Percentiles rank a stretch among this genome's conserved stretches.
Conservation (phyloP, 2,797 vertebrate genomes). For the Pangasius krempfi region DNA sequence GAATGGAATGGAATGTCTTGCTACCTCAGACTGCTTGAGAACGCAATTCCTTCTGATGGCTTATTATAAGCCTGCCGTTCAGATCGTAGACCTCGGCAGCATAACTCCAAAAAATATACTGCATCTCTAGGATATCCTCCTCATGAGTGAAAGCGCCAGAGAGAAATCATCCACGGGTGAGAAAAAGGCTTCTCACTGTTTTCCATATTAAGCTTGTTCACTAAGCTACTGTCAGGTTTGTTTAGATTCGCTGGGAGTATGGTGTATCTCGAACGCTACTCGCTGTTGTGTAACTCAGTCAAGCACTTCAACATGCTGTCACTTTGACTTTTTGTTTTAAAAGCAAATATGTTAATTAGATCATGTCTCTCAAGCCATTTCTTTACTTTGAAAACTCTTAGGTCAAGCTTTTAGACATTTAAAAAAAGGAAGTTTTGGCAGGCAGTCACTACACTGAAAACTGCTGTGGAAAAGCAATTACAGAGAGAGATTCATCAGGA, state of each 20-base stretch:
- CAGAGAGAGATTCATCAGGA: background rate
- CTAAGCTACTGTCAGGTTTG: too few species aligned
- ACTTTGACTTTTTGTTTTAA: too few species aligned
- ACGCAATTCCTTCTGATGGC: background rate
- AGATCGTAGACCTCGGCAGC: background rate
- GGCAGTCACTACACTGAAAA: background rate
- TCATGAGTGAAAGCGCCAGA: background rate
- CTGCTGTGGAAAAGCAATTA: background rate
- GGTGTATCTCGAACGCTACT: too few species aligned
- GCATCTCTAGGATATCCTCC: background rate
- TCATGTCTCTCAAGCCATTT: background rate
- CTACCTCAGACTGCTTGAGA: background rate
- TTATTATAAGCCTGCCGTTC: background rate
- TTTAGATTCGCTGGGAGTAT: too few species aligned
- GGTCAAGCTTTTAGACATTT: background rate
- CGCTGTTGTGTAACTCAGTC: too few species aligned
- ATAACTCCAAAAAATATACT: background rate
- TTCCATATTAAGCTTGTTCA: too few species aligned
- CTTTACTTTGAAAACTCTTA: too few species aligned
- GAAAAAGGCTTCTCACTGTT: too few species aligned
- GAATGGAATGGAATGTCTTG: background rate
- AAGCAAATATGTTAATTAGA: background rate
- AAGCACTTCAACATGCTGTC: too few species aligned
- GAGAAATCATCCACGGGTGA: background rate
- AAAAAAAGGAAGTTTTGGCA: background rate